Evolutionary conservation across 2,113 vertebrate species (phyloP).

Genomic region (Anas platyrhynchos): DNA sequence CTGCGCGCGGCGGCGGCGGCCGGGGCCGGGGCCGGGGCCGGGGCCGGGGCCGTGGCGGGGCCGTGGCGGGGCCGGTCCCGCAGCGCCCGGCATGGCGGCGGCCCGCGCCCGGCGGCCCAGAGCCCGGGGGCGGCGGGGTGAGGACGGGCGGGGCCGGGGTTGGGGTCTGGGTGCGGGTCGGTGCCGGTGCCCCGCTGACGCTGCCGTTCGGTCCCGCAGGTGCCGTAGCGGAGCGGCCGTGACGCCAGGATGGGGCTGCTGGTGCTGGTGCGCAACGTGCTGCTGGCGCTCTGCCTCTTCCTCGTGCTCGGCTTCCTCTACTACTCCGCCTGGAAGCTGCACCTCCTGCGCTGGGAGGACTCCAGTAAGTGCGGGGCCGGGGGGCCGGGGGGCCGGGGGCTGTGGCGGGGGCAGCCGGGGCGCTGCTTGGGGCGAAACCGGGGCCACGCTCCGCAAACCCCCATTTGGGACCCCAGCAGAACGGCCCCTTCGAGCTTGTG

Average conservation of each 20-base stretch:
- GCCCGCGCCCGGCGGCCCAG: slow-evolving; percentile 32
- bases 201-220: slow-evolving; percentile 73
- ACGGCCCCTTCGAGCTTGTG: background rate
- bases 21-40: background rate
- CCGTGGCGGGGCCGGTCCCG: background rate
- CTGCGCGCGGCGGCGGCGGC: background rate
- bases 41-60: no score
- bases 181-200: no score
- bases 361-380: slow-evolving; percentile 85
- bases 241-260: slow-evolving; percentile 94
- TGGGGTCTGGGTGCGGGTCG: no score
- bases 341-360: slow-evolving; percentile 91
- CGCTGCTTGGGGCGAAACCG: slow-evolving; percentile 25
- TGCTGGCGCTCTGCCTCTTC: slow-evolving; percentile 94
- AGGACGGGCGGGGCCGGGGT: no score
- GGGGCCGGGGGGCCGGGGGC: no score
- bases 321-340: slow-evolving; percentile 94
- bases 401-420: no score
- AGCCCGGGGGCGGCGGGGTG: background rate
- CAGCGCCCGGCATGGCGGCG: slow-evolving; percentile 53
- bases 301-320: slow-evolving; percentile 96
- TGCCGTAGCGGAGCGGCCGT: slow-evolving; percentile 82
- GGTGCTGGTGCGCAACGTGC: slow-evolving; percentile 92
- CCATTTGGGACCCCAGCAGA: background rate
- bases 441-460: background rate